A percentile compares a stretch with the other conserved stretches of the same genome.
Conservation (phyloP, 92 coral and sea anemone genomes). For the Meandrina meandrites region DNA sequence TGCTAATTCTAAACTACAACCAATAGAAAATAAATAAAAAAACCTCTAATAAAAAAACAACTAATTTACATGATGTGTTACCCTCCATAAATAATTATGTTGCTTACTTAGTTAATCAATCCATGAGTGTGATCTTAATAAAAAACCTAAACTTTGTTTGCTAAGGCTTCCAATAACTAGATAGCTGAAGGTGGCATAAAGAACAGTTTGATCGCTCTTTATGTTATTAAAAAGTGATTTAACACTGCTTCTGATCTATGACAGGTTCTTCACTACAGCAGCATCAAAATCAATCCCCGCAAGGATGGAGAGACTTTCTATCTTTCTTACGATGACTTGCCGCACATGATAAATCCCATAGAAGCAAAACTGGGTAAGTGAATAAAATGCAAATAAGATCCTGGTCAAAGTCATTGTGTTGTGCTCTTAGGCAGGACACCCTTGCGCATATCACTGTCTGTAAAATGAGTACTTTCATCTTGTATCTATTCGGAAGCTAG, state of each 20-base stretch:
- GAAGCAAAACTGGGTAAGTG: constrained; percentile 89
- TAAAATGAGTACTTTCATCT: neutral
- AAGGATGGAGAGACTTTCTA: constrained; percentile 55
- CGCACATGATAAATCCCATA: constrained; percentile 94
- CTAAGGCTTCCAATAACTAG: no score
- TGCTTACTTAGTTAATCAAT: no score
- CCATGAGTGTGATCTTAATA: no score
- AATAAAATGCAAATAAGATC: neutral
- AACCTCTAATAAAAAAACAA: no score
- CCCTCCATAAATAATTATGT: no score
- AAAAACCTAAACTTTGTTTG: no score
- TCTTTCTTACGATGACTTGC: constrained; percentile 71
- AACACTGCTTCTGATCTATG: neutral
- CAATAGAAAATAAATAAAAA: no score
- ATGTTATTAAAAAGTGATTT: neutral
- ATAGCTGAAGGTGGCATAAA: no score
- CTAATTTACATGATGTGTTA: no score
- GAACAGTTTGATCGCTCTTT: neutral
- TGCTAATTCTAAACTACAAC: no score
- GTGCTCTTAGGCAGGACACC: neutral
- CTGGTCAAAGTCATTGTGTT: neutral
- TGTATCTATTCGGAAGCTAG: neutral
- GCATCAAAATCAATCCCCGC: constrained; percentile 67
- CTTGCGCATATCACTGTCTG: no score
- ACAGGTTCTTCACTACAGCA: constrained; percentile 86